A percentile compares a stretch with the other conserved stretches of the same genome.
Evolutionary conservation across 2,113 vertebrate genomes (phyloP).

Genomic region (Leptodactylus fuscus): DNA sequence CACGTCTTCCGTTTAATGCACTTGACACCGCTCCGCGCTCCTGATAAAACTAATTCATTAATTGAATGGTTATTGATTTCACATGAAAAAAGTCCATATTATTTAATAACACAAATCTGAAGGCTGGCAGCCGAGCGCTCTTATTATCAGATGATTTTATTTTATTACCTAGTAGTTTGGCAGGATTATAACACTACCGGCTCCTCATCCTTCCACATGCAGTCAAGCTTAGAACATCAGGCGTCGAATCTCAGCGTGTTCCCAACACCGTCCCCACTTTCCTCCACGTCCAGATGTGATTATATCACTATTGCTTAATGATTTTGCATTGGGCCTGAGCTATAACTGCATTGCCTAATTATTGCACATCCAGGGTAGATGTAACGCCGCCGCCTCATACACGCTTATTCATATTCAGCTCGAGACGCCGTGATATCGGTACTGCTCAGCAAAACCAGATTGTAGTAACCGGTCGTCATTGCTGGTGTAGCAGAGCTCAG

Average conservation of each 20-base stretch:
- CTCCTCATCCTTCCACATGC: background rate
- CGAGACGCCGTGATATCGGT: background rate
- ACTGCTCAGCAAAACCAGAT: background rate
- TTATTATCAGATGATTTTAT: constrained; percentile 49
- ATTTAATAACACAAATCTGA: constrained; percentile 49
- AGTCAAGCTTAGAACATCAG: background rate
- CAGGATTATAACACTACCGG: constrained; percentile 28
- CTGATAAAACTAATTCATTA: constrained; percentile 56
- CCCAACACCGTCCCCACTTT: background rate
- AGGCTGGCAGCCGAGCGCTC: constrained; percentile 32
- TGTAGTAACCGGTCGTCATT: background rate
- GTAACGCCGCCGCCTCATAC: background rate
- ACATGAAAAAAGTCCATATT: constrained; percentile 47
- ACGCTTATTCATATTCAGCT: background rate
- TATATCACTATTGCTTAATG: background rate
- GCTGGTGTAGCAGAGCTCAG: background rate
- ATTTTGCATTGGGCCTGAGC: background rate
- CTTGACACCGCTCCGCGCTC: constrained; percentile 43
- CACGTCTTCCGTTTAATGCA: constrained; percentile 20
- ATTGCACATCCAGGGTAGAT: background rate
- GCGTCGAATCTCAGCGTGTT: background rate
- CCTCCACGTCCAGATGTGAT: background rate
- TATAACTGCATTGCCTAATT: background rate
- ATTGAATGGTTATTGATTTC: constrained; percentile 55
- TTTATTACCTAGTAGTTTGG: constrained; percentile 55